phyloP scores from a whole-genome alignment of 2,797 vertebrate species.

The Lithobates sylvaticus region DNA sequence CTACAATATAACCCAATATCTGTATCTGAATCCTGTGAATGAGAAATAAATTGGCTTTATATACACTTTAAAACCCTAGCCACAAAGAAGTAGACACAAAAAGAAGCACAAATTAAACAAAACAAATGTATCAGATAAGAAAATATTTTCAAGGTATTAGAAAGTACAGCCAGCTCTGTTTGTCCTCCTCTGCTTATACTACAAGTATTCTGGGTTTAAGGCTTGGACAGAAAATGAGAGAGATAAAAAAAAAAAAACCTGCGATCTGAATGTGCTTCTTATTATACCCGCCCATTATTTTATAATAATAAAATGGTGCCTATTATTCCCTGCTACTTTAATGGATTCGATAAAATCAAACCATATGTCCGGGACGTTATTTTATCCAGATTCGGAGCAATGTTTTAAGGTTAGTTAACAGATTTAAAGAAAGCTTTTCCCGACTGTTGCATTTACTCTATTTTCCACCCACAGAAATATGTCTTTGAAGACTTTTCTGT shows the following conservation, averaged over 20 bases:
- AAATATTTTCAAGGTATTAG: slow-evolving; percentile 32
- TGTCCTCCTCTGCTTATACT: slow-evolving; percentile 32
- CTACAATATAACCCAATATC: no score
- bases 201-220: slow-evolving; percentile 23
- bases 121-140: slow-evolving; percentile 8
- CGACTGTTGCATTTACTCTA: slow-evolving; percentile 42
- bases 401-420: slow-evolving; percentile 60
- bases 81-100: slow-evolving; percentile 24
- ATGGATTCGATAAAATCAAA: slow-evolving; percentile 62
- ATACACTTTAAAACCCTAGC: background rate
- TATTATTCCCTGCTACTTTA: slow-evolving; percentile 60
- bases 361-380: slow-evolving; percentile 55
- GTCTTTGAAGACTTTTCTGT: slow-evolving; percentile 56
- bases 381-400: slow-evolving; percentile 54
- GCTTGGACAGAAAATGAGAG: slow-evolving; percentile 17
- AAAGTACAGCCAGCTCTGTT: slow-evolving; percentile 25
- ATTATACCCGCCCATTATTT: slow-evolving; percentile 58
- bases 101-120: slow-evolving; percentile 7
- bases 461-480: slow-evolving; percentile 58
- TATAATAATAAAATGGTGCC: slow-evolving; percentile 59
- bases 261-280: slow-evolving; percentile 55
- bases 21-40: no score
- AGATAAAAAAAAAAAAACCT: slow-evolving; percentile 3
- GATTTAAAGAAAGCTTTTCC: slow-evolving; percentile 54
- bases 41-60: no score